Percentiles rank a stretch among this genome's conserved stretches.
Conservation (phyloP, 2,888 invertebrate species). For the Dasysyrphus albostriatus region DNA sequence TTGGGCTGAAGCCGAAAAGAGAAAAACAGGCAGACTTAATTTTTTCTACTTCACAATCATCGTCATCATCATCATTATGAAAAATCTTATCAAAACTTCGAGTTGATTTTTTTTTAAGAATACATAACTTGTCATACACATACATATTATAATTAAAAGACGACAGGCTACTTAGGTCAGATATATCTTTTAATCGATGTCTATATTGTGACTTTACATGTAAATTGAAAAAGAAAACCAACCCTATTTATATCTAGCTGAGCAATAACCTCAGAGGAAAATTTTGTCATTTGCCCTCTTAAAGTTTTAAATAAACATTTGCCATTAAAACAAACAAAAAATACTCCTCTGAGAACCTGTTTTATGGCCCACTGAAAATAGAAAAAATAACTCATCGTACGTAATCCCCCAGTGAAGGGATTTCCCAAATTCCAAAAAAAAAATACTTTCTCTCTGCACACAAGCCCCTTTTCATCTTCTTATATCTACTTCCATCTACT, state of each 20-base stretch:
- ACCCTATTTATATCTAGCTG: background rate
- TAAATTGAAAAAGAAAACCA: background rate
- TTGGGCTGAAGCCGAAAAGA: too few species aligned
- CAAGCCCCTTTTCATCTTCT: background rate
- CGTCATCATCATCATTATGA: too few species aligned
- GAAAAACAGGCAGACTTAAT: too few species aligned
- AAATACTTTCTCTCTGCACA: background rate
- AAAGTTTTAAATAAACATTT: background rate
- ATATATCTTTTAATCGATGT: too few species aligned
- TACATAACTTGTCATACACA: too few species aligned
- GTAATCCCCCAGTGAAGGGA: slow-evolving; percentile 14
- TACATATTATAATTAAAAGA: too few species aligned
- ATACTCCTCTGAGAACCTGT: background rate
- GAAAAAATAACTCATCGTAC: background rate
- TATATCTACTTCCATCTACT: slow-evolving; percentile 7
- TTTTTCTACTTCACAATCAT: too few species aligned
- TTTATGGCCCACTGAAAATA: background rate
- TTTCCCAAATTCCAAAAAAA: slow-evolving; percentile 2
- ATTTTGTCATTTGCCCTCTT: background rate
- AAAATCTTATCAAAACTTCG: too few species aligned
- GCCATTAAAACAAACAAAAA: background rate
- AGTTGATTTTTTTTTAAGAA: too few species aligned
- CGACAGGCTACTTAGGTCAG: too few species aligned
- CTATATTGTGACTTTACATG: too few species aligned
- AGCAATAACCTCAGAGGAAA: background rate